phyloP scores from a whole-genome alignment of 2,113 vertebrate genomes.

The Morone saxatilis region DNA sequence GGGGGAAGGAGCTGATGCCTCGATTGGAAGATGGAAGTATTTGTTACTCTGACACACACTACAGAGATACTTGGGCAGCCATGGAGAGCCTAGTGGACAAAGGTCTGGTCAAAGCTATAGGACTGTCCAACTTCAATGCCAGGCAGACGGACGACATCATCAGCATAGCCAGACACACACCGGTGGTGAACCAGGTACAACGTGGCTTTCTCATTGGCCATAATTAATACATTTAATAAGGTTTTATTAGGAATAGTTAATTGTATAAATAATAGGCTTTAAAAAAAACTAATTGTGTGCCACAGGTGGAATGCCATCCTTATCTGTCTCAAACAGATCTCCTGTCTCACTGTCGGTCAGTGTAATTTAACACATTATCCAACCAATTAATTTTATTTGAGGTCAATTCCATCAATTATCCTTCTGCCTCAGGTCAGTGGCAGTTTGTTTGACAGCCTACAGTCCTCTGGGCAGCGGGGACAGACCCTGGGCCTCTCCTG shows the following conservation, averaged over 20 bases:
- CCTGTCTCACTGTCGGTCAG: slow-evolving; percentile 79
- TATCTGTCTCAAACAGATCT: slow-evolving; percentile 80
- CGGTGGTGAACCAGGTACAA: slow-evolving; percentile 83
- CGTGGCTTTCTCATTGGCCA: background rate
- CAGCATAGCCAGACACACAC: slow-evolving; percentile 75
- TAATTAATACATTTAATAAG: background rate
- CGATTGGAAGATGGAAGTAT: slow-evolving; percentile 79
- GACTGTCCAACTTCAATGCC: slow-evolving; percentile 85
- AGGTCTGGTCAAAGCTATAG: slow-evolving; percentile 82
- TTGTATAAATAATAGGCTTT: no score
- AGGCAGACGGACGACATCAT: slow-evolving; percentile 82
- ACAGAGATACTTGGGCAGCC: slow-evolving; percentile 82
- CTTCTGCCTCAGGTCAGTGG: slow-evolving; percentile 61
- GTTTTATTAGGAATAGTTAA: background rate
- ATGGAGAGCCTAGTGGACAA: slow-evolving; percentile 84
- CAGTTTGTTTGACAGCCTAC: slow-evolving; percentile 81
- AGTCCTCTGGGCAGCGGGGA: slow-evolving; percentile 85
- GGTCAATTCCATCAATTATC: background rate
- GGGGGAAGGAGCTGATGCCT: slow-evolving; percentile 81
- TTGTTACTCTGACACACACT: slow-evolving; percentile 82
- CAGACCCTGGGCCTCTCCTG: slow-evolving; percentile 81
- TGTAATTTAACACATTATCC: slow-evolving; percentile 1
- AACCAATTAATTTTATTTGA: background rate
- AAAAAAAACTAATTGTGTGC: background rate
- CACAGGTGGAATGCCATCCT: slow-evolving; percentile 84